phyloP scores from a whole-genome alignment of 2,888 invertebrate genomes.

The Orgyia antiqua region DNA sequence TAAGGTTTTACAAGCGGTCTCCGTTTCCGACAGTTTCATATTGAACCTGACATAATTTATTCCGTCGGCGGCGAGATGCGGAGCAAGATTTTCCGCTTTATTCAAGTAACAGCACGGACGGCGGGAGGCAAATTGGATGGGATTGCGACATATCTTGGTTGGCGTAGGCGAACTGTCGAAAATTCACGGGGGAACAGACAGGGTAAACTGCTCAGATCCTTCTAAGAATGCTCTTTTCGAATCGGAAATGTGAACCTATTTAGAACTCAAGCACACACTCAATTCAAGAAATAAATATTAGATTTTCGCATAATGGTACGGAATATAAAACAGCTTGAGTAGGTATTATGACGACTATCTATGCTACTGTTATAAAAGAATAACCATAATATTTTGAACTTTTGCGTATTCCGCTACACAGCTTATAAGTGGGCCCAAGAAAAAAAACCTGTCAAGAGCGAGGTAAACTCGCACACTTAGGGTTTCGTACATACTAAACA shows the following conservation, averaged over 20 bases:
- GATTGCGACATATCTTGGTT: conserved; percentile 71
- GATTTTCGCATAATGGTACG: conserved; percentile 14
- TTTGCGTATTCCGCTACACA: too few species aligned
- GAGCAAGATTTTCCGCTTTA: conserved; percentile 69
- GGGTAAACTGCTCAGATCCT: conserved; percentile 63
- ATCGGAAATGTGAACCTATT: conserved; percentile 51
- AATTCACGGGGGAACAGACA: conserved; percentile 56
- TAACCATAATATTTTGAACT: too few species aligned
- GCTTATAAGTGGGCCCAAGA: too few species aligned
- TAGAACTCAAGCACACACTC: conserved; percentile 35
- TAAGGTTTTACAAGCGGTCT: conserved; percentile 28
- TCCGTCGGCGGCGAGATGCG: conserved; percentile 42
- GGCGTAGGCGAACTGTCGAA: conserved; percentile 59
- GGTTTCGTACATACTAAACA: too few species aligned
- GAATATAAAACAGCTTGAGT: conserved; percentile 13
- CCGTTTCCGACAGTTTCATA: conserved; percentile 40
- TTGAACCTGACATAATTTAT: conserved; percentile 60
- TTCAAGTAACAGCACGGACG: conserved; percentile 60
- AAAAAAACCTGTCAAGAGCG: too few species aligned
- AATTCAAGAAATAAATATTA: conserved; percentile 23
- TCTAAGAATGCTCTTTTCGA: conserved; percentile 46
- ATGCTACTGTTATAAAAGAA: too few species aligned
- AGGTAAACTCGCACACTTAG: too few species aligned
- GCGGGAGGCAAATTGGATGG: conserved; percentile 70
- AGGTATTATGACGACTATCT: too few species aligned